A percentile compares a stretch with the other conserved stretches of the same genome.
Conservation (phyloP, 2,888 invertebrate species). For the Stomorhina lunata region DNA sequence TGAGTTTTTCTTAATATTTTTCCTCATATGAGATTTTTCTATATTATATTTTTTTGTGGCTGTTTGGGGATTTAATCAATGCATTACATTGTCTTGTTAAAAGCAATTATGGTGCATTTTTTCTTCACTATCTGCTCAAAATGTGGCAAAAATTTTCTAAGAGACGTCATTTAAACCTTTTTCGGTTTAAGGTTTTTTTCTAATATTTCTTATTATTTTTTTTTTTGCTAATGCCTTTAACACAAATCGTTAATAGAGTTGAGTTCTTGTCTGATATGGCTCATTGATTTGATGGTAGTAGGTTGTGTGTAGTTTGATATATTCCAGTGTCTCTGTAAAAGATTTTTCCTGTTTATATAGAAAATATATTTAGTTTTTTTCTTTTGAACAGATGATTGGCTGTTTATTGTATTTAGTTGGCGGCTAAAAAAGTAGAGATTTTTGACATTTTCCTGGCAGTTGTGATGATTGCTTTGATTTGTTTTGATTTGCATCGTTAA, state of each 20-base stretch:
- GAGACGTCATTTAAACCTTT: conserved; percentile 64
- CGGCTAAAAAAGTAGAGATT: conserved; percentile 56
- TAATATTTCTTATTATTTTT: background rate
- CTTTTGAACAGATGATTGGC: conserved; percentile 53
- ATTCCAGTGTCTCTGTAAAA: conserved; percentile 11
- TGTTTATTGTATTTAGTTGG: conserved; percentile 63
- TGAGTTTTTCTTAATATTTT: too few species aligned
- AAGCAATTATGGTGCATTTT: conserved; percentile 61
- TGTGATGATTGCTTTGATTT: conserved; percentile 68
- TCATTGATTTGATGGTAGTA: conserved; percentile 62
- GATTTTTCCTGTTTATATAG: conserved; percentile 7
- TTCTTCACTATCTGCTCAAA: conserved; percentile 49
- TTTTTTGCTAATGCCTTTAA: conserved; percentile 4
- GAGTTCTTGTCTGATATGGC: conserved; percentile 65
- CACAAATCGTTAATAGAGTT: conserved; percentile 47
- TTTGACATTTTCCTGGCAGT: conserved; percentile 67
- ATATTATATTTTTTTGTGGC: conserved; percentile 34
- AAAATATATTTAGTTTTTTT: background rate
- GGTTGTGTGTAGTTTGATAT: conserved; percentile 33
- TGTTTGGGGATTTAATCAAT: conserved; percentile 60
- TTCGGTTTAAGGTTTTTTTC: conserved; percentile 43
- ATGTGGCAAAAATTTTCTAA: conserved; percentile 63
- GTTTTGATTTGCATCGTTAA: conserved; percentile 68
- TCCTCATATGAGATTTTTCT: too few species aligned
- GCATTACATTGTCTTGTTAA: conserved; percentile 63